Evolutionary conservation across 2,888 invertebrate species (phyloP), one percentile per base, ranked within the genome.

Genomic region (Nomada fabriciana): DNA sequence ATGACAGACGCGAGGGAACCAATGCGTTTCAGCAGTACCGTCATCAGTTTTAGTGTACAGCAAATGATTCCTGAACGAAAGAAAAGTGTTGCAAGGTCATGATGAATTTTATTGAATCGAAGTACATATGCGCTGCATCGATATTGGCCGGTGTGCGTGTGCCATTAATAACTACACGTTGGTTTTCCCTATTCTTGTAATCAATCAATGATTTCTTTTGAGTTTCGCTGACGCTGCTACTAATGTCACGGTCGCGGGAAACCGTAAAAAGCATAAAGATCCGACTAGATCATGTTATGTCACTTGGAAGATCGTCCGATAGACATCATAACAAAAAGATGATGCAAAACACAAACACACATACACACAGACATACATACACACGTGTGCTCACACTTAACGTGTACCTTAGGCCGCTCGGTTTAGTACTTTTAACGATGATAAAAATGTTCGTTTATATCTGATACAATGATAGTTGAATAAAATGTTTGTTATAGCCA

Each of bases 401-500:
- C 86, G 80, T 76, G 76, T 88, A 88, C 89, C 75, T 89, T 86
- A 86, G 85, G 78, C 80, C 84, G 84, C 84, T 90, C 88, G 86
- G 85, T 91, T 91, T 91, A 90, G 86, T 90, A 90, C 88, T 90
- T 89, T 89, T 91, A 90, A 90, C 87, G 87, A 91, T 87, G 88
- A 91, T 86, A 90, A 89, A 89, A 90, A 90, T 91, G 91, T 92
- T 92, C 89, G 91, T 91, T 92, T 91, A 91, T 92, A 91, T 90
- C 91, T 90, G 91, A 92, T 91, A 87, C 88, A 89, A 88, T 90
- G 84, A 91, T 92, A 91, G 90, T 90, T 91, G 88, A 91, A 91
- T 91, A 91, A 92, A 91, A 90, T 91, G 89, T 91, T 91, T 91
- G 91, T 91, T 91, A 91, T 92, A 92, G 91, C 90, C 91, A 90